Percentiles rank a stretch among this genome's conserved stretches.
Evolutionary conservation across 1,140 invertebrate species (phyloP).

Genomic region (Elysia chlorotica): DNA sequence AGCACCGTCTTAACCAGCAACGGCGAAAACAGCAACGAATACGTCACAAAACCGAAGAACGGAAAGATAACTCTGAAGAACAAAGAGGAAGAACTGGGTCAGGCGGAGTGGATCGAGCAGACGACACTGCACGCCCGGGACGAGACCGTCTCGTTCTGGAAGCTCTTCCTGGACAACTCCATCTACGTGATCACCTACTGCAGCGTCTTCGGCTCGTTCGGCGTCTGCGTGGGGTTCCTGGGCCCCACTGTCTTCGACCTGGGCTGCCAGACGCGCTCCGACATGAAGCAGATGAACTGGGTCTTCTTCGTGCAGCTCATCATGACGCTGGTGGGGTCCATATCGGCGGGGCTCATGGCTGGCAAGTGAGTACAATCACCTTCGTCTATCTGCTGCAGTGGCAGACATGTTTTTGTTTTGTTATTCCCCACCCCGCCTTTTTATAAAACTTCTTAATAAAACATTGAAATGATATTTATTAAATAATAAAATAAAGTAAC

Average conservation of each 20-base stretch:
- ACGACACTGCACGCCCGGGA: slow-evolving; percentile 23
- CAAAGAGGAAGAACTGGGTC: background rate
- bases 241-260: slow-evolving; percentile 65
- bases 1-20: slow-evolving; percentile 74
- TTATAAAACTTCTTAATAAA: too few species aligned
- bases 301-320: slow-evolving; percentile 65
- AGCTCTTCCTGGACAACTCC: slow-evolving; percentile 61
- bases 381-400: background rate
- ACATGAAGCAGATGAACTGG: slow-evolving; percentile 64
- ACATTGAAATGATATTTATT: too few species aligned
- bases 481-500: too few species aligned
- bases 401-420: too few species aligned
- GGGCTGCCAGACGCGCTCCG: slow-evolving; percentile 63
- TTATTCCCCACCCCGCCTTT: too few species aligned
- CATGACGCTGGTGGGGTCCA: slow-evolving; percentile 64
- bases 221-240: slow-evolving; percentile 65
- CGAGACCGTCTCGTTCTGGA: slow-evolving; percentile 49
- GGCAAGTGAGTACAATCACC: slow-evolving; percentile 58
- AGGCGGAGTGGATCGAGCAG: slow-evolving; percentile 22
- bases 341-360: slow-evolving; percentile 62
- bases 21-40: slow-evolving; percentile 77
- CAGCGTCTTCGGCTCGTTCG: slow-evolving; percentile 64
- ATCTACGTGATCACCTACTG: slow-evolving; percentile 63
- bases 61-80: slow-evolving; percentile 81
- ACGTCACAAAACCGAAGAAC: slow-evolving; percentile 78